phyloP scores from a whole-genome alignment of 1,140 invertebrate genomes.

The Colletes gigas region DNA sequence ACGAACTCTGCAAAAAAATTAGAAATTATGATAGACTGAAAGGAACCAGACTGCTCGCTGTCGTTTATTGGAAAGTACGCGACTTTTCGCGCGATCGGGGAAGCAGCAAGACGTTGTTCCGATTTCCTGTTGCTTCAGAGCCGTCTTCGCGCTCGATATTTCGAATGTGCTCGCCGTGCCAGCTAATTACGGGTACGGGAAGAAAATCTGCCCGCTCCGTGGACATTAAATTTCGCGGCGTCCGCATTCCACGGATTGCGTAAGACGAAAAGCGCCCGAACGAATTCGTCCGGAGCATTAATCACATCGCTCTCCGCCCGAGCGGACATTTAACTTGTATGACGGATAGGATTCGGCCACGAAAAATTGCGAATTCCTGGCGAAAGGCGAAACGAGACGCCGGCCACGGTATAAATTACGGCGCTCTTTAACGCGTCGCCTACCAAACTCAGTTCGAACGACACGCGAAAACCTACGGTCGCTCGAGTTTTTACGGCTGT shows the following conservation, averaged over 20 bases:
- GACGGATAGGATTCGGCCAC: conserved; percentile 11
- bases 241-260: conserved; percentile 59
- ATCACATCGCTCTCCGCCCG: conserved; percentile 35
- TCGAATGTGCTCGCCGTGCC: conserved; percentile 12
- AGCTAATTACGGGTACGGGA: conserved; percentile 54
- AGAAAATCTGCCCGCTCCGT: conserved; percentile 37
- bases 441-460: not conserved
- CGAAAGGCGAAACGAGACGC: conserved; percentile 10
- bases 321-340: conserved; percentile 38
- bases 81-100: not conserved
- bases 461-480: no score
- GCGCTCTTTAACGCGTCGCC: not conserved
- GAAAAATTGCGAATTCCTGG: conserved; percentile 20
- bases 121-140: conserved; percentile 16
- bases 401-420: not conserved
- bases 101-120: not conserved
- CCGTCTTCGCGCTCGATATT: conserved; percentile 19
- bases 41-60: no score
- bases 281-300: conserved; percentile 49
- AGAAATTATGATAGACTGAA: no score
- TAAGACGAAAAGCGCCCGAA: conserved; percentile 50
- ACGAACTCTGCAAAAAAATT: no score
- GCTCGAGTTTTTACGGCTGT: no score
- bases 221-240: conserved; percentile 55
- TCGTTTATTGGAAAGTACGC: no score